Base-by-base conservation (phyloP, 2,113 vertebrate genomes). In the Psettodes erumei region DNA sequence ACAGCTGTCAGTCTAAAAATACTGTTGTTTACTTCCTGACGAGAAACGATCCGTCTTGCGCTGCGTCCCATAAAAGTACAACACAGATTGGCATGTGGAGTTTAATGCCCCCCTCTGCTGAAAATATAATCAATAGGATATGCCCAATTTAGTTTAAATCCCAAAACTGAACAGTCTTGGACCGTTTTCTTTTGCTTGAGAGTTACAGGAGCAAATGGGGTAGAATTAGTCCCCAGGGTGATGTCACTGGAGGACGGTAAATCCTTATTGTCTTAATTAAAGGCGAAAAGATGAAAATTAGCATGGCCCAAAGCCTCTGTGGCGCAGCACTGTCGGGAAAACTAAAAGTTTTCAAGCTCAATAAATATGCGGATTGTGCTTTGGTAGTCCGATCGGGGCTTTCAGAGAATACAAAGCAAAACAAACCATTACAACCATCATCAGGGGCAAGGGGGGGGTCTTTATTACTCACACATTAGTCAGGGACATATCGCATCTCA, bases 231-330 rank as follows among this genome's bases (percentile, higher is more conserved):
- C 89, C 76, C 77, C 2, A 53, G 81, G 56, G 84, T 85, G 65
- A 68, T 81, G 72, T 82, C 75, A 85, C 21, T 71, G 79, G 77
- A 85, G 77, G 74, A 85, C 2, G 37, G 58, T 82, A 82, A 90
- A 90, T 90, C 89, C 86, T 89, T 84, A 78, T 88, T 86, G 86
- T 89, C 83, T 89, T 89, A 90, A 90, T 92, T 92, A 90, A 90
- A 86, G 72, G 76, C 71, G 56, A 80, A 82, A 75, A 82, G 65
- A 72, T 3, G 7, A 18, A 87, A 79, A 75, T 77, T 69, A 72
- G 58, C 71, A 55, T 61, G 74, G 72, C 86, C 64, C 66, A 82
- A 56, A 82, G 83, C 82, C 79, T 77, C 21, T 51, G 68, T 73
- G n/a, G 63, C 18, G 54, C 66, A 77, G 74, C 55, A 62, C 78